Percentiles rank a stretch among this genome's conserved stretches.
These are phyloP conservation scores for Sigmodon hispidus DNA, from an alignment of 2,113 vertebrate genomes.

Conservation along the genomic window DNA sequence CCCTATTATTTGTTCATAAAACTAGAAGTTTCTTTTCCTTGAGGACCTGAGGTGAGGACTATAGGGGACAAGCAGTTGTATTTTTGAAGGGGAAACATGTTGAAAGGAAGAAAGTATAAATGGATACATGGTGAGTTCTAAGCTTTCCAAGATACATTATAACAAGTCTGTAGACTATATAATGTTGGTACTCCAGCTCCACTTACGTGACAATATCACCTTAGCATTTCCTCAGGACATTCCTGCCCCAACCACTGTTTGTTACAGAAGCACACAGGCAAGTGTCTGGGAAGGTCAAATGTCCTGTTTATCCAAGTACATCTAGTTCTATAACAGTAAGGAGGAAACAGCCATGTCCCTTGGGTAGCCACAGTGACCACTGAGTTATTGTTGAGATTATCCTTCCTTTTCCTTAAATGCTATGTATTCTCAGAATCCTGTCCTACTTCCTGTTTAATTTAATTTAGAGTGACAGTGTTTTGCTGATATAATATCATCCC, in stretches of 20 bases:
- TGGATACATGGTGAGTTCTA: not conserved
- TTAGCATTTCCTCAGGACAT: too few species aligned
- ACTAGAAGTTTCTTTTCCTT: not conserved
- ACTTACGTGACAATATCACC: too few species aligned
- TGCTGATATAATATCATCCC: not conserved
- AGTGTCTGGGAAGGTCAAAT: accelerated
- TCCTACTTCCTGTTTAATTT: not conserved
- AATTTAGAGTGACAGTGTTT: not conserved
- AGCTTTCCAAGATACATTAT: not conserved
- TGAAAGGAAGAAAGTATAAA: not conserved
- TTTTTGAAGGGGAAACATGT: not conserved
- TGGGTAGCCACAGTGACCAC: not conserved
- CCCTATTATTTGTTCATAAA: accelerated
- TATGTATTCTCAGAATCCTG: too few species aligned
- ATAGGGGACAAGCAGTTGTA: not conserved
- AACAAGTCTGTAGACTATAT: not conserved
- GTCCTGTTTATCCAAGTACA: not conserved
- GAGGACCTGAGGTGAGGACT: not conserved
- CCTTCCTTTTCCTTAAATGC: not conserved
- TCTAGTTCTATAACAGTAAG: not conserved
- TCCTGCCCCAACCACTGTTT: not conserved
- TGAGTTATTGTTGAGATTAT: not conserved
- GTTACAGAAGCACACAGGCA: accelerated
- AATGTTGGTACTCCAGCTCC: not conserved
- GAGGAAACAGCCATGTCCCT: not conserved